These are phyloP conservation scores for Dorcus parallelipipedus DNA, from an alignment of 2,888 invertebrate genomes.

Conservation along the genomic window DNA sequence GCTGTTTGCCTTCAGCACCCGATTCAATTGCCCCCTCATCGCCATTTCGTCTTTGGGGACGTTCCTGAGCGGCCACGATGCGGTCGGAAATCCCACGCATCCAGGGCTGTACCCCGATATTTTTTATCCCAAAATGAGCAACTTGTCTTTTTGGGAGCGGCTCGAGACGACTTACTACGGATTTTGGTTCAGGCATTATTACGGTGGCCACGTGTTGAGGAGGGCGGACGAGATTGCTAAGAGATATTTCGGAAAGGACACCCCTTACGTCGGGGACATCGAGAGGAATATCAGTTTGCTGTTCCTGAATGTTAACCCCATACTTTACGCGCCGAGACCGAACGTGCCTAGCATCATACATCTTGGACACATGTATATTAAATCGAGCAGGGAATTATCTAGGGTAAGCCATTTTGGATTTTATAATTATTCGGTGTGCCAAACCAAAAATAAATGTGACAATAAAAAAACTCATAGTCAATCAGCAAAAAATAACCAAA, in stretches of 20 bases:
- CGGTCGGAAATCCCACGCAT: constrained; percentile 16
- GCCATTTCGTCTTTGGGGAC: constrained; percentile 20
- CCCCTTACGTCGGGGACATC: constrained; percentile 39
- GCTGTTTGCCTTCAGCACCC: constrained; percentile 18
- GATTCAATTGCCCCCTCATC: constrained; percentile 26
- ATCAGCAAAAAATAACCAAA: no score
- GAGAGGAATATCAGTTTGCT: constrained; percentile 39
- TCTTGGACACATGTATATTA: constrained; percentile 37
- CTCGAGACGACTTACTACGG: constrained; percentile 32
- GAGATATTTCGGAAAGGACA: constrained; percentile 38
- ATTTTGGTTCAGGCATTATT: constrained; percentile 32
- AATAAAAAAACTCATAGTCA: no score
- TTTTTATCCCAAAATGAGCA: constrained; percentile 36
- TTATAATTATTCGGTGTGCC: no score
- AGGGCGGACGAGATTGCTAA: constrained; percentile 34
- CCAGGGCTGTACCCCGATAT: constrained; percentile 26
- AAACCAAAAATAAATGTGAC: no score
- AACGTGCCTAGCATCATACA: constrained; percentile 38
- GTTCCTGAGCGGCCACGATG: constrained; percentile 8
- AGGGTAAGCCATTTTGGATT: constrained; percentile 27
- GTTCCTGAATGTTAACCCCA: constrained; percentile 40
- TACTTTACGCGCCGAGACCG: constrained; percentile 37
- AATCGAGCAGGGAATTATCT: constrained; percentile 33
- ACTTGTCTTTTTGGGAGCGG: constrained; percentile 48
- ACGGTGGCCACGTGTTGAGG: constrained; percentile 31